phyloP scores from a whole-genome alignment of 1,140 invertebrate species.

The Rhyzopertha dominica region DNA sequence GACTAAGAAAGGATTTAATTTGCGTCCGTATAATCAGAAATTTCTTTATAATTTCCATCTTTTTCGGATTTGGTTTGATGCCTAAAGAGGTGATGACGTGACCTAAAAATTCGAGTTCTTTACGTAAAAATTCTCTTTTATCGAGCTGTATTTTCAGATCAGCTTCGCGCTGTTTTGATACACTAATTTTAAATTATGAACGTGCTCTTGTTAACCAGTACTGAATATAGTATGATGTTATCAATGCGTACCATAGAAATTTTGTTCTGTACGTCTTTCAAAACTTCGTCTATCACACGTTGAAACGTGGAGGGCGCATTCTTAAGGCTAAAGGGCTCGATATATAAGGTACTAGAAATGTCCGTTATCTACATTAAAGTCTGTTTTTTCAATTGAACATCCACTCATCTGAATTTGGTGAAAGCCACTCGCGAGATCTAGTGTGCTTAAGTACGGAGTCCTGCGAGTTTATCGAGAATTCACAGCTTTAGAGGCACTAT shows the following conservation, averaged over 20 bases:
- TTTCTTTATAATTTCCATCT: constrained; percentile 22
- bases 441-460: no score
- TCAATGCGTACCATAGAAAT: constrained; percentile 38
- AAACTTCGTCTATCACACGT: constrained; percentile 33
- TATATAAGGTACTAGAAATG: constrained; percentile 41
- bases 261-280: constrained; percentile 23
- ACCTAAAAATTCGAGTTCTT: constrained; percentile 27
- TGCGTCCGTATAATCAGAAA: constrained; percentile 23
- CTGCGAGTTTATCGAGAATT: no score
- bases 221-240: constrained; percentile 29
- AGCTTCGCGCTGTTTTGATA: constrained; percentile 18
- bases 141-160: constrained; percentile 29
- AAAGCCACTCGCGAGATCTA: no score
- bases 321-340: constrained; percentile 30
- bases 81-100: constrained; percentile 22
- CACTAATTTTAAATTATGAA: constrained; percentile 21
- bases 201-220: constrained; percentile 23
- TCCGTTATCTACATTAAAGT: constrained; percentile 21
- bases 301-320: constrained; percentile 28
- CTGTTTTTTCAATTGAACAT: no score
- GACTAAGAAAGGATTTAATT: constrained; percentile 23
- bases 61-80: constrained; percentile 25
- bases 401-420: no score
- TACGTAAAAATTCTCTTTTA: constrained; percentile 28
- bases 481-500: no score